Evolutionary conservation across 2,113 vertebrate species (phyloP).

Genomic region (Micronycteris hirsuta): DNA sequence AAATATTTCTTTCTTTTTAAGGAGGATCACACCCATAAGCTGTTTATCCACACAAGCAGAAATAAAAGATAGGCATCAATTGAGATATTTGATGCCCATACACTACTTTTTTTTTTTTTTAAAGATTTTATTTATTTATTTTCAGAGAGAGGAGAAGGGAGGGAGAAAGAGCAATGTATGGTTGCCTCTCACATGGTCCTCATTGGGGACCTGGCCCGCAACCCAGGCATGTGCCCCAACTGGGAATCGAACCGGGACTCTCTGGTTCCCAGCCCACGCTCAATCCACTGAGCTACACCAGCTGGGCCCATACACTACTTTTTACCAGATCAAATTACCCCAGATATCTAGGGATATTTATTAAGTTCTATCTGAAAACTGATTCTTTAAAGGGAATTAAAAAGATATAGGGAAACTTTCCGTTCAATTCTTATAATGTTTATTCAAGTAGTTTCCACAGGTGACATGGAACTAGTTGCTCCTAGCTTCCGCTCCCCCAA

Average conservation of each 20-base stretch:
- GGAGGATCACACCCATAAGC: not conserved
- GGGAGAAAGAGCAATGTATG: too few relatives aligned
- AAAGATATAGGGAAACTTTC: not conserved
- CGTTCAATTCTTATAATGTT: not conserved
- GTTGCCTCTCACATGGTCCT: too few relatives aligned
- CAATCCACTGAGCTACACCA: too few relatives aligned
- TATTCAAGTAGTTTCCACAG: not conserved
- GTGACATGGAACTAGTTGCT: not conserved
- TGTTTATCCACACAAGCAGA: not conserved
- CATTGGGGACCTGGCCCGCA: too few relatives aligned
- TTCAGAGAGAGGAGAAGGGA: too few relatives aligned
- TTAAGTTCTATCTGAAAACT: not conserved
- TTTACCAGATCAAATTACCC: not conserved
- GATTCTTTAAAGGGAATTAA: not conserved
- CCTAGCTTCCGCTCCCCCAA: not conserved
- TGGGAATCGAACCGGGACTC: too few relatives aligned
- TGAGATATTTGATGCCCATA: not conserved
- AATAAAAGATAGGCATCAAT: not conserved
- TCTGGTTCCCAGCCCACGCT: too few relatives aligned
- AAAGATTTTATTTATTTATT: too few relatives aligned
- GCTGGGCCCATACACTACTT: not conserved
- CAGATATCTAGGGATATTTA: not conserved
- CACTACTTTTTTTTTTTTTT: not conserved
- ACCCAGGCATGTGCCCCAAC: too few relatives aligned
- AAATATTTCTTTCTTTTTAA: not conserved